Conservation (phyloP, 2,113 vertebrate species). For the Pheucticus melanocephalus region DNA sequence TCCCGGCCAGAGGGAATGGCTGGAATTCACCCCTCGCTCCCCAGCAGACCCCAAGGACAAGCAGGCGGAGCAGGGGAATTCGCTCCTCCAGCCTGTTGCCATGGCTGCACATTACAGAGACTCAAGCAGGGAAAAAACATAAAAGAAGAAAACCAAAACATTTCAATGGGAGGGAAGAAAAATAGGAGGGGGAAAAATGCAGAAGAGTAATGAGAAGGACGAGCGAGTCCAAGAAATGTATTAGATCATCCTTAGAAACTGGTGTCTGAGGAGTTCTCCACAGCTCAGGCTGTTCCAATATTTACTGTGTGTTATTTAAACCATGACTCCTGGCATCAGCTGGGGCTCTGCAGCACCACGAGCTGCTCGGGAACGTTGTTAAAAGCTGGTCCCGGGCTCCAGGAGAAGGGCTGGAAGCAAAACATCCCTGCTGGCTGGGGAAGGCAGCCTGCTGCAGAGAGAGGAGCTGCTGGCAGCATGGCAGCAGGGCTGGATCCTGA, state of each 20-base stretch:
- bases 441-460: neutral
- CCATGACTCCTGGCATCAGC: neutral
- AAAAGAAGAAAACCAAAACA: neutral
- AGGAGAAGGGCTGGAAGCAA: neutral
- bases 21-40: conserved; percentile 24
- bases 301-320: conserved; percentile 43
- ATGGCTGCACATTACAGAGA: conserved; percentile 1
- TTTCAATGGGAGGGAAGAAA: conserved; percentile 26
- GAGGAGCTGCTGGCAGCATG: neutral
- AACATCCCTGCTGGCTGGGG: neutral
- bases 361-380: neutral
- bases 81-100: neutral
- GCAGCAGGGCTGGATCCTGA: too few relatives aligned
- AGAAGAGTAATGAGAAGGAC: conserved; percentile 25
- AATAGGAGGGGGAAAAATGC: conserved; percentile 20
- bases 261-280: neutral
- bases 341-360: neutral
- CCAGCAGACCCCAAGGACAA: neutral
- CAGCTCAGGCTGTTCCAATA: conserved; percentile 15
- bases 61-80: neutral
- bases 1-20: conserved; percentile 10
- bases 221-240: neutral
- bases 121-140: neutral
- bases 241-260: conserved; percentile 53
- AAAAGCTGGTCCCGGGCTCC: neutral